Base-by-base conservation (phyloP, 2,797 vertebrate species). In the Avahi laniger region DNA sequence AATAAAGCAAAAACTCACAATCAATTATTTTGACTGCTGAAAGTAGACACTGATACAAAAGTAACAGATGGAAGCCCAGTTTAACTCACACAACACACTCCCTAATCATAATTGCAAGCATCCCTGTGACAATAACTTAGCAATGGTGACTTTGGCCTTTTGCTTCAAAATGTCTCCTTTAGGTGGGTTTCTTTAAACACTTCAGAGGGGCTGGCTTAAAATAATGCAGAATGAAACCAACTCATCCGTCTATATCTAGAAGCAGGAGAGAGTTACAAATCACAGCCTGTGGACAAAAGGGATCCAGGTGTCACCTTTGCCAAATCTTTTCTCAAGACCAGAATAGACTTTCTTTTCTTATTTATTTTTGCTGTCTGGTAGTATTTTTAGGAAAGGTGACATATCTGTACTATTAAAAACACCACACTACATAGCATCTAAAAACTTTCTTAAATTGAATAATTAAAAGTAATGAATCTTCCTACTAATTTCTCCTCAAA, bases 381-480 rank as follows among this genome's bases (percentile, higher is more conserved):
- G 73, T 94, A 94, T 94, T 97, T 97, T 93, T 94, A 97, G 33
- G 38, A 90, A 91, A 97, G 95, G 89, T 91, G 88, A 89, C 54
- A 96, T 95, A 96, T 65, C 38, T 93, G 48, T 26, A 61, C 30
- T 95, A 72, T 93, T 48, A 80, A 95, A 65, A 95, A 96, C 30
- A 97, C 26, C 79, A 75, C 63, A 96, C 81, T 98, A 83, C 12
- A 79, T 67, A 75, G 81, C 26, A 96, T 69, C 84, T 78, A 81
- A 95, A 85, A 70, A 95, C 76, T 98, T 97, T 81, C 69, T 97
- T 96, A 95, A 97, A 97, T 94, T 57, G 97, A 97, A 97, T 87
- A 48, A 98, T 96, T 97, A 97, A 95, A 97, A 94, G 90, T 1
- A 94, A 88, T 70, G 97, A 94, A 97, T 92, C 82, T 97, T 96